phyloP scores from a whole-genome alignment of 2,888 invertebrate genomes.

The Himalopsyche japonica region DNA sequence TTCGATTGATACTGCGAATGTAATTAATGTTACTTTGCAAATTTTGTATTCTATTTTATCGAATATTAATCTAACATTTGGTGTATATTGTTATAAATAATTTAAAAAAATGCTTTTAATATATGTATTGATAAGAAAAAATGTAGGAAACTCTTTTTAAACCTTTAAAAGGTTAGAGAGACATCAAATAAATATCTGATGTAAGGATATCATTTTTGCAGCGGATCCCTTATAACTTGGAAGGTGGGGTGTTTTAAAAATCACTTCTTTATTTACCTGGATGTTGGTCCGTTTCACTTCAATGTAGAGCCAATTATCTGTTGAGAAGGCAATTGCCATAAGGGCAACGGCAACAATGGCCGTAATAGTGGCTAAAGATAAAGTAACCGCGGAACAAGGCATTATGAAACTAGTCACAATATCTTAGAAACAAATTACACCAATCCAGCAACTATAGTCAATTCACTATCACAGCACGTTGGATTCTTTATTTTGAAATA shows the following conservation, averaged over 20 bases:
- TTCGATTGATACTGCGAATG: too few species aligned
- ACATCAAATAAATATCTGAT: background rate
- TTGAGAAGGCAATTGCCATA: constrained; percentile 91
- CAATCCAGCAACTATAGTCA: constrained; percentile 7
- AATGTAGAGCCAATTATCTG: constrained; percentile 95
- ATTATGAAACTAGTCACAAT: constrained; percentile 51
- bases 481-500: constrained; percentile 4
- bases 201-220: background rate
- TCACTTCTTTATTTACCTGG: constrained; percentile 64
- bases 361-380: constrained; percentile 93
- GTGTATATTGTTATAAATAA: too few species aligned
- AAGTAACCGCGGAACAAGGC: constrained; percentile 93
- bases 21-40: too few species aligned
- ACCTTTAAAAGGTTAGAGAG: background rate
- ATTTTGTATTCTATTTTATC: too few species aligned
- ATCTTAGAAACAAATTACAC: constrained; percentile 10
- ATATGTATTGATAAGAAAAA: too few species aligned
- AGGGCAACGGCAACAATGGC: constrained; percentile 93
- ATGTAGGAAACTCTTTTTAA: background rate
- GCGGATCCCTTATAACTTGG: background rate
- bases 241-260: background rate
- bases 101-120: too few species aligned
- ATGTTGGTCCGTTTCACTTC: constrained; percentile 88
- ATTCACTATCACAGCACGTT: constrained; percentile 24
- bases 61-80: too few species aligned